phyloP scores from a whole-genome alignment of 2,113 vertebrate species.

The Arothron firmamentum region DNA sequence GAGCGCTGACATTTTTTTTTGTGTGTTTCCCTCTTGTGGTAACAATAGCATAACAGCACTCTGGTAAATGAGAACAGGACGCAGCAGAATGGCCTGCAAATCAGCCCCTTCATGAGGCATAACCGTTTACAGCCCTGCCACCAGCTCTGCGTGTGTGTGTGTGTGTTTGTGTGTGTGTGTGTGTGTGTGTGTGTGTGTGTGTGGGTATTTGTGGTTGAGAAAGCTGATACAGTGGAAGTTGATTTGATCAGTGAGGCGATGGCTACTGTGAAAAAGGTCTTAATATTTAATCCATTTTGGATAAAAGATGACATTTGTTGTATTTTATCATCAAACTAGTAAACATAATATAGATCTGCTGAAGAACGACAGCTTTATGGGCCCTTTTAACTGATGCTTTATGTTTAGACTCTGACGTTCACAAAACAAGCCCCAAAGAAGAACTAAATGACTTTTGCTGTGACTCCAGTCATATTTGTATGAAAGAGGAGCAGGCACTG shows the following conservation, averaged over 20 bases:
- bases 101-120: constrained; percentile 63
- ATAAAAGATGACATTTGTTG: not conserved
- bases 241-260: not conserved
- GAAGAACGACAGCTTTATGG: too few species aligned
- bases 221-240: too few species aligned
- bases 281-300: not conserved
- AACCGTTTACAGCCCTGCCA: constrained; percentile 19
- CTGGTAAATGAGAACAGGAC: constrained; percentile 64
- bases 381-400: too few species aligned
- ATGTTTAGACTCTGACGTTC: too few species aligned
- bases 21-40: constrained; percentile 55
- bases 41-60: constrained; percentile 66
- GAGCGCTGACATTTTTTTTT: constrained; percentile 53
- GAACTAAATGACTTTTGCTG: too few species aligned
- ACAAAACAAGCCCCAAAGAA: too few species aligned
- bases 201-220: too few species aligned
- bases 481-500: too few species aligned
- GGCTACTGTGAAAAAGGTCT: not conserved
- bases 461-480: too few species aligned
- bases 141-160: constrained; percentile 17
- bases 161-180: constrained; percentile 1
- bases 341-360: too few species aligned
- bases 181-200: too few species aligned
- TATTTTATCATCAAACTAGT: not conserved
- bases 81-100: constrained; percentile 58